Conservation (phyloP, 2,113 vertebrate species). For the Lontra canadensis region DNA sequence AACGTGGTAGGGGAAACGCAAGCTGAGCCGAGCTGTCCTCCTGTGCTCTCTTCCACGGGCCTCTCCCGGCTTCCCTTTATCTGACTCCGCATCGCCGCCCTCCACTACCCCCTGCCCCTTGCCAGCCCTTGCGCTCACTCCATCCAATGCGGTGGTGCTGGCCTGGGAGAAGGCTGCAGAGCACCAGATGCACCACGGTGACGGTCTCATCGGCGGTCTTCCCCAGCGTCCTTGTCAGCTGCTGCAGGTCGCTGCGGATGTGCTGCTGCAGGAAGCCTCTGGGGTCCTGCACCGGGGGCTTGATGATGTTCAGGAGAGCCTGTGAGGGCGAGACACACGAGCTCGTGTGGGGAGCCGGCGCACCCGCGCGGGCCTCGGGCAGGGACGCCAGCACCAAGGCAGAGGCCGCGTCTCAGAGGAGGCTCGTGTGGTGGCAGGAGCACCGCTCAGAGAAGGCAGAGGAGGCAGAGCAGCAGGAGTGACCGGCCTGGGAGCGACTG, state of each 20-base stretch:
- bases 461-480: background rate
- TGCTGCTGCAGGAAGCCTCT: slow-evolving; percentile 88
- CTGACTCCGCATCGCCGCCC: background rate
- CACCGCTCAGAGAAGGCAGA: accelerated
- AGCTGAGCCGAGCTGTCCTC: background rate
- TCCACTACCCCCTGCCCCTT: accelerated
- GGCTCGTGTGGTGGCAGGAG: accelerated
- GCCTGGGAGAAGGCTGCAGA: slow-evolving; percentile 83
- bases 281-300: slow-evolving; percentile 80
- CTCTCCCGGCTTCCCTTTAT: accelerated
- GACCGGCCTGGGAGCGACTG: background rate
- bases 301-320: slow-evolving; percentile 87
- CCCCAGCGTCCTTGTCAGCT: slow-evolving; percentile 88
- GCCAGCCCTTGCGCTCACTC: slow-evolving; percentile 80
- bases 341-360: accelerated
- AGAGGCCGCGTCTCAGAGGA: background rate
- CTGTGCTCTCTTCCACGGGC: accelerated
- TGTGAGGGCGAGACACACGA: slow-evolving; percentile 25
- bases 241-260: slow-evolving; percentile 87
- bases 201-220: slow-evolving; percentile 90
- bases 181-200: slow-evolving; percentile 86
- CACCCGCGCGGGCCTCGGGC: background rate
- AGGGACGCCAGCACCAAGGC: background rate
- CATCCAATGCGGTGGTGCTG: slow-evolving; percentile 48
- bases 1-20: background rate